phyloP scores from a whole-genome alignment of 2,797 vertebrate species.

The Spondyliosoma cantharus region DNA sequence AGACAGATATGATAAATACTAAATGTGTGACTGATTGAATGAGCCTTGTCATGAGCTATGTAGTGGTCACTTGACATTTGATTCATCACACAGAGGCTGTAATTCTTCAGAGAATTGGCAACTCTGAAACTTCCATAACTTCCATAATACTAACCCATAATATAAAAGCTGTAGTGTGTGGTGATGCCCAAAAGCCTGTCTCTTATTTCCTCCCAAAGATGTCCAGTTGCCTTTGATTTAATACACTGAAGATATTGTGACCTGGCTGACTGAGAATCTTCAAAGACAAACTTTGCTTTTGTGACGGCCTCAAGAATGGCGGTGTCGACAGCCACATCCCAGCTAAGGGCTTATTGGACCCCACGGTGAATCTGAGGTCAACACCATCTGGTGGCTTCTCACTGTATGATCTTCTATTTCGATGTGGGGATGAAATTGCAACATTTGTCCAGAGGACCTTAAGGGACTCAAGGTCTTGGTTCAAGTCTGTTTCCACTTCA shows the following conservation, averaged over 20 bases:
- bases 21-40: too few species aligned
- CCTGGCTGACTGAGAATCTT: background rate
- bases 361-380: slow-evolving; percentile 20
- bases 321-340: slow-evolving; percentile 16
- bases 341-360: background rate
- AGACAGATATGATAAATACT: background rate
- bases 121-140: too few species aligned
- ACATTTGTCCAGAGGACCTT: slow-evolving; percentile 24
- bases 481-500: slow-evolving; percentile 6
- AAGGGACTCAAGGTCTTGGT: slow-evolving; percentile 18
- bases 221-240: background rate
- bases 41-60: too few species aligned
- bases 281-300: background rate
- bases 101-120: too few species aligned
- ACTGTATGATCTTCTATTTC: slow-evolving; percentile 18
- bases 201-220: background rate
- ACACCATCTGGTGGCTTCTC: slow-evolving; percentile 7
- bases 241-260: background rate
- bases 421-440: slow-evolving; percentile 15
- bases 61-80: too few species aligned
- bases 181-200: background rate
- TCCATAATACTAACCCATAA: too few species aligned
- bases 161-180: background rate
- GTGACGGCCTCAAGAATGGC: background rate
- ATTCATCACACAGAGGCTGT: too few species aligned